Evolutionary conservation across 2,888 invertebrate genomes (phyloP).

Genomic region (Luffia ferchaultella): DNA sequence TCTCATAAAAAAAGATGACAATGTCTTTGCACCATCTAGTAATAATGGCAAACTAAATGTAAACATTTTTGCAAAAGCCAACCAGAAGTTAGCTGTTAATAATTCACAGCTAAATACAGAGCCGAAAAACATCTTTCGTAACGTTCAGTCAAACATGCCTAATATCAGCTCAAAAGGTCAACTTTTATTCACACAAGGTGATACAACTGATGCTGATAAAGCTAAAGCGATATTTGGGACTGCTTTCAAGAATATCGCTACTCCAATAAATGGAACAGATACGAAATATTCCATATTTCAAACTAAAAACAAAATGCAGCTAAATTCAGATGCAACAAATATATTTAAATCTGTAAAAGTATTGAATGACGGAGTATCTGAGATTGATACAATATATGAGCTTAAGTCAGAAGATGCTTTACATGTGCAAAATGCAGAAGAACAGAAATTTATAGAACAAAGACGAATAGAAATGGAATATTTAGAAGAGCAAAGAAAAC

Average conservation of each 20-base stretch:
- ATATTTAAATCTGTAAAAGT: constrained; percentile 35
- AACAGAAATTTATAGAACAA: constrained; percentile 21
- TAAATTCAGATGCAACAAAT: constrained; percentile 31
- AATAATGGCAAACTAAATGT: constrained; percentile 13
- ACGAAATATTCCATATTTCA: constrained; percentile 41
- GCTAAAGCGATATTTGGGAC: constrained; percentile 27
- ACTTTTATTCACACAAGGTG: constrained; percentile 22
- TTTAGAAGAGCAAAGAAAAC: constrained; percentile 25
- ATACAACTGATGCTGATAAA: constrained; percentile 11
- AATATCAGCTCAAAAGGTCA: constrained; percentile 16
- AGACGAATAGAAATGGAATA: neutral
- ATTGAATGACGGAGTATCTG: constrained; percentile 28
- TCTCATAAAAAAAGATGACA: neutral
- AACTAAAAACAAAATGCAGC: constrained; percentile 41
- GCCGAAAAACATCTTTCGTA: constrained; percentile 33
- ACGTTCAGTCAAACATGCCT: constrained; percentile 21
- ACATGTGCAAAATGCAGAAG: constrained; percentile 15
- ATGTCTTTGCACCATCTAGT: neutral
- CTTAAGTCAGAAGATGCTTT: constrained; percentile 22
- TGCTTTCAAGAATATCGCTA: constrained; percentile 41
- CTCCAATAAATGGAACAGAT: constrained; percentile 24
- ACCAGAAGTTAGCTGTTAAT: constrained; percentile 12
- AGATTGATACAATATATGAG: constrained; percentile 41
- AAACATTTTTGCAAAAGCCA: constrained; percentile 17
- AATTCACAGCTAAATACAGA: constrained; percentile 19